These are phyloP conservation scores for Euwallacea fornicatus DNA, from an alignment of 1,140 invertebrate species.

Conservation along the genomic window DNA sequence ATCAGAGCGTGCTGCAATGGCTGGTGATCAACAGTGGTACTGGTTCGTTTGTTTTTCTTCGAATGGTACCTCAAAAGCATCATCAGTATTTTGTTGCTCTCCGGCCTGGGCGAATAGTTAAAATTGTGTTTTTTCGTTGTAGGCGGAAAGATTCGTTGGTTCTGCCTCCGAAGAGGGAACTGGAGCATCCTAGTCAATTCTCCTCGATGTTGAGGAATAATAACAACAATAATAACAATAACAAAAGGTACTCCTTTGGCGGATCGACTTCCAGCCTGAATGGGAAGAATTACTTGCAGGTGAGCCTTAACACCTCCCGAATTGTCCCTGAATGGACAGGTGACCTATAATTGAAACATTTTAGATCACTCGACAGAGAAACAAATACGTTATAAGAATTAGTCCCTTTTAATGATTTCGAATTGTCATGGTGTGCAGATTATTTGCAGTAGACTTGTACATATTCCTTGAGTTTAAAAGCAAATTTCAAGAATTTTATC, in stretches of 20 bases:
- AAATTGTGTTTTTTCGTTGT: slow-evolving; percentile 15
- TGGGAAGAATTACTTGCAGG: slow-evolving; percentile 47
- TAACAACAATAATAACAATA: slow-evolving; percentile 42
- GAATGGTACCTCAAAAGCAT: background rate
- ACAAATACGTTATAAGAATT: no score
- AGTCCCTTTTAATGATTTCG: no score
- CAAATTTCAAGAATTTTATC: no score
- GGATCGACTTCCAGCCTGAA: slow-evolving; percentile 53
- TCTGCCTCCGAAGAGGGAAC: slow-evolving; percentile 59
- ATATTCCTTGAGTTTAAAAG: no score
- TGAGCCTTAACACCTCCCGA: background rate
- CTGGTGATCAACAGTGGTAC: background rate
- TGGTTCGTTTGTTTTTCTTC: background rate
- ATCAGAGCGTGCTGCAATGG: background rate
- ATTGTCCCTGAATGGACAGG: no score
- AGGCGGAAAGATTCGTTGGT: slow-evolving; percentile 59
- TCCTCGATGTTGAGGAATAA: slow-evolving; percentile 61
- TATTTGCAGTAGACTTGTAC: no score
- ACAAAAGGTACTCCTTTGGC: slow-evolving; percentile 51
- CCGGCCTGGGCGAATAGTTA: no score
- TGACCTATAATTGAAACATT: no score
- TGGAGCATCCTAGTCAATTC: slow-evolving; percentile 65
- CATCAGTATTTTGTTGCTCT: background rate
- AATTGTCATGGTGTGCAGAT: no score
- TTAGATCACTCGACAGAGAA: no score